A percentile compares a stretch with the other conserved stretches of the same genome.
These are phyloP conservation scores for Scolanthus callimorphus DNA, from an alignment of 92 coral and sea anemone genomes.

Conservation along the genomic window DNA sequence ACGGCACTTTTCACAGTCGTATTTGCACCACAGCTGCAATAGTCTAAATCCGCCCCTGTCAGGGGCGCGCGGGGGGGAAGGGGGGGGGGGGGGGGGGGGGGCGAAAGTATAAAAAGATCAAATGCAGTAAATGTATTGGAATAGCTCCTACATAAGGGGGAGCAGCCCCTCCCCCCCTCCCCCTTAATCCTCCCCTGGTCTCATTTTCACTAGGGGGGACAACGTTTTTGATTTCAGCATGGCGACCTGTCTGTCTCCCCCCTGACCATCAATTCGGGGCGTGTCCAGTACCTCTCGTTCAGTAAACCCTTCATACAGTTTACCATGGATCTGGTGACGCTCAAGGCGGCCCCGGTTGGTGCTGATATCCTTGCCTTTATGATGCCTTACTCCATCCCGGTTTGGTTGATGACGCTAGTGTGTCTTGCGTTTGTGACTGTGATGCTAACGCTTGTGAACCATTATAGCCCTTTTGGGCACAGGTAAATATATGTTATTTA, in stretches of 20 bases:
- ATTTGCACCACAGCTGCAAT: no score
- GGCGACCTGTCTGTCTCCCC: conserved; percentile 65
- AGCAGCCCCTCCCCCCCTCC: no score
- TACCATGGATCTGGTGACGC: conserved; percentile 53
- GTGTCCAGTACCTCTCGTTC: conserved; percentile 51
- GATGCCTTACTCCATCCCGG: conserved; percentile 75
- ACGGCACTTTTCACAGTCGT: no score
- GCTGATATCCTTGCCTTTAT: conserved; percentile 55
- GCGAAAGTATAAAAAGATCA: no score
- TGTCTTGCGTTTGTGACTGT: conserved; percentile 59
- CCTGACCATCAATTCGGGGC: conserved; percentile 56
- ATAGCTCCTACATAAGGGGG: no score
- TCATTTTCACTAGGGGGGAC: no score
- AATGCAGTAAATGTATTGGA: no score
- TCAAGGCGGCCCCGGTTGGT: conserved; percentile 27
- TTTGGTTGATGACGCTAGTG: conserved; percentile 72
- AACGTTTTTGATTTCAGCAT: no score
- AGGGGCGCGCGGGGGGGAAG: no score
- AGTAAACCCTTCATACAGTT: conserved; percentile 70
- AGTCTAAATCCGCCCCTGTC: no score
- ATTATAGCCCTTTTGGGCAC: conserved; percentile 76
- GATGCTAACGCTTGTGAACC: conserved; percentile 47
- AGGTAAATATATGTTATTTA: no score
- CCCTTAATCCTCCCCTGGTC: background rate
- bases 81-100: no score